Evolutionary conservation across 2,888 invertebrate genomes (phyloP).

Genomic region (Drosophila subsilvestris): DNA sequence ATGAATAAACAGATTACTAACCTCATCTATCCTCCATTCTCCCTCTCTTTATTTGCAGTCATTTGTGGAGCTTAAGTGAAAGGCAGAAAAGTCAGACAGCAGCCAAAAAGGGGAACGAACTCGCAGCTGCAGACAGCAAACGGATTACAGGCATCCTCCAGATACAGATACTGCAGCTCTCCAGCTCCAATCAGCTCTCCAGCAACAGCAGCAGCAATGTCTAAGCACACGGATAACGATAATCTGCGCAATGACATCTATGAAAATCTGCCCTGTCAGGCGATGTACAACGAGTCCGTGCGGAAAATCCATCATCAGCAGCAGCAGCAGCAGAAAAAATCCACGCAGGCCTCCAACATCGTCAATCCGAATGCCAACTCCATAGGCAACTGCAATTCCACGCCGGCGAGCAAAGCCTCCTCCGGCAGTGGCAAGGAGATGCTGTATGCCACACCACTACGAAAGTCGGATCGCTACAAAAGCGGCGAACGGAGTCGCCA

Average conservation of each 20-base stretch:
- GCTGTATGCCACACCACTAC: slow-evolving; percentile 83
- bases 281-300: slow-evolving; percentile 84
- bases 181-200: neutral
- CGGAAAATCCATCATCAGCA: slow-evolving; percentile 74
- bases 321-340: slow-evolving; percentile 77
- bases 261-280: slow-evolving; percentile 84
- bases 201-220: slow-evolving; percentile 72
- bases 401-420: slow-evolving; percentile 51
- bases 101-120: slow-evolving; percentile 42
- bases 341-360: slow-evolving; percentile 50
- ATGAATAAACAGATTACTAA: slow-evolving; percentile 24
- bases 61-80: slow-evolving; percentile 39
- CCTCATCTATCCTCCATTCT: slow-evolving; percentile 2
- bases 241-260: slow-evolving; percentile 84
- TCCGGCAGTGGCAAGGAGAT: slow-evolving; percentile 76
- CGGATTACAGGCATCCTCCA: slow-evolving; percentile 49
- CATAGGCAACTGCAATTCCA: slow-evolving; percentile 58
- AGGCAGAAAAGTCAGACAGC: slow-evolving; percentile 23
- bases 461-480: slow-evolving; percentile 84
- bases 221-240: slow-evolving; percentile 84
- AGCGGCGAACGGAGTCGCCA: slow-evolving; percentile 82
- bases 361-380: slow-evolving; percentile 77
- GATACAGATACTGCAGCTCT: slow-evolving; percentile 3
- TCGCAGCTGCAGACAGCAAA: slow-evolving; percentile 25
- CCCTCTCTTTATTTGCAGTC: slow-evolving; percentile 48